Base-by-base conservation (phyloP, 2,888 invertebrate genomes). In the Cartodere bifasciata region DNA sequence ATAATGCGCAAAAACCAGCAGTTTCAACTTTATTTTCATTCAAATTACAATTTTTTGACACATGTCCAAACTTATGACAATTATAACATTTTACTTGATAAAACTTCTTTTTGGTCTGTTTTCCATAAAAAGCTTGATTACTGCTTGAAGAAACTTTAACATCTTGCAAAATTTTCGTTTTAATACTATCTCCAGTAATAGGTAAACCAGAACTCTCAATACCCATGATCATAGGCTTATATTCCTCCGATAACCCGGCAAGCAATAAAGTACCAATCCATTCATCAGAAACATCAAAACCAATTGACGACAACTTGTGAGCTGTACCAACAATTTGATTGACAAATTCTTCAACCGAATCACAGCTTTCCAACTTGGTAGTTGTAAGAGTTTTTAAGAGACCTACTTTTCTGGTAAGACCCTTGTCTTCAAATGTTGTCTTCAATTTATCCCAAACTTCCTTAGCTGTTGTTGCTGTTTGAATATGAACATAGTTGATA, bases 261-360 rank as follows among this genome's bases (percentile, higher is more conserved):
- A 48, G 39, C 9, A 50, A 32, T 28, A 48, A 35, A 4, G 46
- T 43, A 4, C 48, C 48, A 10, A 47, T 32, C 46, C 49, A 51
- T 29, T 42, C 39, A 20, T 49, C 46, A 22, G 37, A 31, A 2
- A 52, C 41, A 4, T 36, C 31, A 28, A 51, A 51, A 9, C 47
- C 48, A 2, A 47, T 50, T 13, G 42, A 26, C 13, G 29, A 34
- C 21, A 50, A 38, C 33, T 38, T 40, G 13, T 45, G 47, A 2
- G 41, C 24, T 5, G 40, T 49, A 28, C 47, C 48, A 2, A 48
- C 31, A 1, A 51, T 26, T 30, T 47, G 48, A 28, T 41, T 51
- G 2, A 53, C 45, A 26, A 52, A 52, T 1, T 12, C 6, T 9
- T 27, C 37, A 44, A 50, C 49, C 2, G 39, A 40, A 12, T 40